These are phyloP conservation scores for Tenthredo livida DNA, from an alignment of 2,888 invertebrate genomes.

Conservation along the genomic window DNA sequence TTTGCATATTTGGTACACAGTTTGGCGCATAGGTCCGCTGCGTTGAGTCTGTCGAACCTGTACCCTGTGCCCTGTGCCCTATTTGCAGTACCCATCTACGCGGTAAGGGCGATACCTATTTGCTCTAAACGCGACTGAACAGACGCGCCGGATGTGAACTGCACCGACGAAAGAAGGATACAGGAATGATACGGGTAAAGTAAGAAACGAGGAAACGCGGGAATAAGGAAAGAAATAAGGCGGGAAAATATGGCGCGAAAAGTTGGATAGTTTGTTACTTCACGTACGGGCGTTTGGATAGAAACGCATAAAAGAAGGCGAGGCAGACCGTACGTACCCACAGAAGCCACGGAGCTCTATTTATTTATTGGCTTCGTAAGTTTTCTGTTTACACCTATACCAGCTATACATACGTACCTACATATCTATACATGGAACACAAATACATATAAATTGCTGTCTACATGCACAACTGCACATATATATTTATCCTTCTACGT, in stretches of 20 bases:
- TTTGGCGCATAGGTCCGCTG: not conserved
- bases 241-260: conserved; percentile 60
- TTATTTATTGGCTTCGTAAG: conserved; percentile 66
- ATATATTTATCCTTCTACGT: not conserved
- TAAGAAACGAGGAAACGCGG: not conserved
- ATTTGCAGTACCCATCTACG: not conserved
- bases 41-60: not conserved
- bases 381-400: conserved; percentile 57
- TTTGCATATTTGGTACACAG: conserved; percentile 43
- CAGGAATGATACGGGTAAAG: not conserved
- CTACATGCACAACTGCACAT: not conserved
- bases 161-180: conserved; percentile 5
- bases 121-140: not conserved
- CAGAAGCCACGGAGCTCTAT: conserved; percentile 52
- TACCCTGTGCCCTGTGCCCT: not conserved
- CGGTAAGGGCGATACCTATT: not conserved
- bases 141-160: not conserved
- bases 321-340: conserved; percentile 4
- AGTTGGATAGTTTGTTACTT: conserved; percentile 63
- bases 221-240: not conserved
- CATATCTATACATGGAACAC: not conserved
- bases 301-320: conserved; percentile 45
- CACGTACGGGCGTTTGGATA: conserved; percentile 9
- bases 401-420: not conserved
- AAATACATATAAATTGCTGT: too few relatives aligned